Evolutionary conservation across 2,113 vertebrate genomes (phyloP).

Genomic region (Labeo catla): DNA sequence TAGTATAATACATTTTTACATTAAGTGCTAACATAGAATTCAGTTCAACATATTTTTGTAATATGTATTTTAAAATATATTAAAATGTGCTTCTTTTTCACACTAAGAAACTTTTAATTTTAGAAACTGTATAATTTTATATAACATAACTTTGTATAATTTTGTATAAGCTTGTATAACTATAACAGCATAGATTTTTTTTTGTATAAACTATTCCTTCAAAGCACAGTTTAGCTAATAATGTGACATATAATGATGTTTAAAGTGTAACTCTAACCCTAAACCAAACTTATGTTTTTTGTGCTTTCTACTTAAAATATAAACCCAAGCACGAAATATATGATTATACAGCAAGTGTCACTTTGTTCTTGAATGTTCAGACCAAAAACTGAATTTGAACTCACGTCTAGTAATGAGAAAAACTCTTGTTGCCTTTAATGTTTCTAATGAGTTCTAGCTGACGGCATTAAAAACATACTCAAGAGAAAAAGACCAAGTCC

Average conservation of each 20-base stretch:
- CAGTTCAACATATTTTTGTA: too few species aligned
- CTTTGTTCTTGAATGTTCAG: background rate
- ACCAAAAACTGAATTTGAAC: background rate
- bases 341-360: background rate
- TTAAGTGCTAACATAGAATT: too few species aligned
- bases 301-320: background rate
- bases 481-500: background rate
- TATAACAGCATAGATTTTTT: too few species aligned
- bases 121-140: too few species aligned
- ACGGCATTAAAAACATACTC: background rate
- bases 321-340: background rate
- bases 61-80: too few species aligned
- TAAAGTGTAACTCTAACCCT: background rate
- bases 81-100: too few species aligned
- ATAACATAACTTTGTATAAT: too few species aligned
- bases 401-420: background rate
- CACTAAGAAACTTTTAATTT: too few species aligned
- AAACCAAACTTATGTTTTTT: background rate
- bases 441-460: background rate
- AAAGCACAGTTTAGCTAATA: background rate
- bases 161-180: too few species aligned
- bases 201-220: background rate
- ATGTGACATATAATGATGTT: background rate
- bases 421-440: background rate
- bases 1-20: too few species aligned